Conservation (phyloP, 1,140 invertebrate species). For the Drosophila quadrilineata region DNA sequence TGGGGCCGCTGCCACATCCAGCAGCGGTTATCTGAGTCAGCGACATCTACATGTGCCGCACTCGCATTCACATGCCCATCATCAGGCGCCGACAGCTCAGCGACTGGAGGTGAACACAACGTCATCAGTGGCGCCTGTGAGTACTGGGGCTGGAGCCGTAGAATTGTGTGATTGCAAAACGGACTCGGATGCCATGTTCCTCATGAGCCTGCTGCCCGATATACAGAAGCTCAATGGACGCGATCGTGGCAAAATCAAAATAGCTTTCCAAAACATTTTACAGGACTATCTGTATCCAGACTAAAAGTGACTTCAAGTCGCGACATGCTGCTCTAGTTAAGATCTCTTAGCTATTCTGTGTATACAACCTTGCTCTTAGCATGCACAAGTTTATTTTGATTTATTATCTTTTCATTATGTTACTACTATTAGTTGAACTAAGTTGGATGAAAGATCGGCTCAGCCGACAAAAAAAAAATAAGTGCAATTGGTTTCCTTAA, state of each 20-base stretch:
- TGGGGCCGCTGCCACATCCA: constrained; percentile 9
- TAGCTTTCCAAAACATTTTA: constrained; percentile 77
- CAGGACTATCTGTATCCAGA: constrained; percentile 80
- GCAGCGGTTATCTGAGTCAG: constrained; percentile 30
- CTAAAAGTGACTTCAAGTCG: constrained; percentile 45
- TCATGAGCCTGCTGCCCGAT: constrained; percentile 77
- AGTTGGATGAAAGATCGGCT: too few relatives aligned
- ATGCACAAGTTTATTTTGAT: constrained; percentile 10
- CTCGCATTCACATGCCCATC: constrained; percentile 42
- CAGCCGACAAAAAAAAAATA: constrained; percentile 31
- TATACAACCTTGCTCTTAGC: constrained; percentile 53
- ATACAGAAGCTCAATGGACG: constrained; percentile 77
- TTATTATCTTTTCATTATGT: constrained; percentile 7
- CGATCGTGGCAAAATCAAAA: constrained; percentile 79
- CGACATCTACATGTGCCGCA: constrained; percentile 39
- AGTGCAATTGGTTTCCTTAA: constrained; percentile 3
- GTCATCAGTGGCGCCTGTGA: constrained; percentile 8
- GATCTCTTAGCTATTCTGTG: constrained; percentile 46
- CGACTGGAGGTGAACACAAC: constrained; percentile 47
- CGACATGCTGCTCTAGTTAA: constrained; percentile 14
- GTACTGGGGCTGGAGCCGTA: constrained; percentile 16
- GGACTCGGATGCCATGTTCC: constrained; percentile 79
- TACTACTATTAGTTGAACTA: background rate
- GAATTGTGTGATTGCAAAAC: constrained; percentile 79
- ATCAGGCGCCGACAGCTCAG: constrained; percentile 25